Percentiles rank a stretch among this genome's conserved stretches.
phyloP scores from a whole-genome alignment of 2,797 vertebrate genomes.

The Peromyscus attwateri region DNA sequence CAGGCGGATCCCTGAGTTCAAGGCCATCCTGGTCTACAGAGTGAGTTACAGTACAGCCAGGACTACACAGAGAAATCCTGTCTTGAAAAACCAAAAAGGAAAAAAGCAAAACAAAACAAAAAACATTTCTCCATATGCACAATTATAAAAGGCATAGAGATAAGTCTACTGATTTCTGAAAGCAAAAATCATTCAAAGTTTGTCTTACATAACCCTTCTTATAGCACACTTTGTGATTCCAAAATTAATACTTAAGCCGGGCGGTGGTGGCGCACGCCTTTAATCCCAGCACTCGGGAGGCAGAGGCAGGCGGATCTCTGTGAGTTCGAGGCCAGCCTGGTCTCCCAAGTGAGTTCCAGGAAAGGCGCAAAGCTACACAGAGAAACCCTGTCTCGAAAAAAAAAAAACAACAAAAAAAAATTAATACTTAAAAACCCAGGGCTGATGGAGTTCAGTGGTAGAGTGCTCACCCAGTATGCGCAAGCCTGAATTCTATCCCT shows the following conservation, averaged over 20 bases:
- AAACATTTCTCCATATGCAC: neutral
- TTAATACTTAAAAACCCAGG: neutral
- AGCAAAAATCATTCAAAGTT: slow-evolving; percentile 14
- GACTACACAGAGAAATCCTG: neutral
- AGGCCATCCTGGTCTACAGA: neutral
- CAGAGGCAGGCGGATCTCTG: too few relatives aligned
- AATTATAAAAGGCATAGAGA: neutral
- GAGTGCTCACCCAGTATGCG: neutral
- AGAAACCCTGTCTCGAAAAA: too few relatives aligned
- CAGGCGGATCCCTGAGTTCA: neutral
- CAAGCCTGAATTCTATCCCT: neutral
- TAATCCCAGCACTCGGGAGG: too few relatives aligned
- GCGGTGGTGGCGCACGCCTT: too few relatives aligned
- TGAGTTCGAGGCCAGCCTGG: too few relatives aligned
- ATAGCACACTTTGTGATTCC: slow-evolving; percentile 20
- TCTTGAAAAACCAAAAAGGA: neutral
- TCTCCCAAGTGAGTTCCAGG: too few relatives aligned
- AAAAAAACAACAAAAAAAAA: too few relatives aligned
- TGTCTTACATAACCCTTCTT: neutral
- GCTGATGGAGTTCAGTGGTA: neutral
- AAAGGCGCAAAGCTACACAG: too few relatives aligned
- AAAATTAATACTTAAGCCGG: slow-evolving; percentile 45
- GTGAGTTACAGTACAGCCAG: neutral
- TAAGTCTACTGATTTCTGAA: slow-evolving; percentile 19
- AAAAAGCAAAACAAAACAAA: neutral